Conservation (phyloP, 2,888 invertebrate species). For the Agelastica alni region DNA sequence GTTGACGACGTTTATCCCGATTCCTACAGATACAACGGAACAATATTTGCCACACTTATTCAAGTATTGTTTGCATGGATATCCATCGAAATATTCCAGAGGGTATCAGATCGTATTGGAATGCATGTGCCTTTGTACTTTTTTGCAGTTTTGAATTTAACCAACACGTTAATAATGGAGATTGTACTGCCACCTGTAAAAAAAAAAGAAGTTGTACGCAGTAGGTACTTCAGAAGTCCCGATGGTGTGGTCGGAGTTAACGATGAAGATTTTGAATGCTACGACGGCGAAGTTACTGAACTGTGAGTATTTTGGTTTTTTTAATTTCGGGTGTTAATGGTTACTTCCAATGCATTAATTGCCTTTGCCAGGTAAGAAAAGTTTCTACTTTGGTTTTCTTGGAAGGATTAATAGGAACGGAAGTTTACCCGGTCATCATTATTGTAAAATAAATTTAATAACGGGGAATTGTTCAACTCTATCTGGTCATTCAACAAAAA, state of each 20-base stretch:
- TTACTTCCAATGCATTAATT: no score
- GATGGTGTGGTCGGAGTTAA: not conserved
- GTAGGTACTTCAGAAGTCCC: not conserved
- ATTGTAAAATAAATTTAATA: no score
- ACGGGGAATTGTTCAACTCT: no score
- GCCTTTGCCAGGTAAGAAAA: no score
- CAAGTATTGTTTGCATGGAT: conserved; percentile 11
- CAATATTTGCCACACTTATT: conserved; percentile 4
- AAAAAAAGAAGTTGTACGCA: not conserved
- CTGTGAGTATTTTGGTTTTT: conserved; percentile 17
- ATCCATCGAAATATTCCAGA: conserved; percentile 12
- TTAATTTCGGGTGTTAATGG: no score
- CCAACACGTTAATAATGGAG: not conserved
- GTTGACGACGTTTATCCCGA: conserved; percentile 48
- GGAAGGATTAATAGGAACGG: no score
- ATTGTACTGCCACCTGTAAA: not conserved
- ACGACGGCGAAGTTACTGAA: not conserved
- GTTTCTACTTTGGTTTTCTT: no score
- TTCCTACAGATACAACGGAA: not conserved
- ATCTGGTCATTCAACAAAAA: no score
- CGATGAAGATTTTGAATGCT: not conserved
- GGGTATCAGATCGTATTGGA: no score
- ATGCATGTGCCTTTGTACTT: conserved; percentile 2
- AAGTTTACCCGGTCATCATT: no score
- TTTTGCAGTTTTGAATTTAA: conserved; percentile 2